Conservation (phyloP, 2,797 vertebrate species). For the Eospalax fontanierii region DNA sequence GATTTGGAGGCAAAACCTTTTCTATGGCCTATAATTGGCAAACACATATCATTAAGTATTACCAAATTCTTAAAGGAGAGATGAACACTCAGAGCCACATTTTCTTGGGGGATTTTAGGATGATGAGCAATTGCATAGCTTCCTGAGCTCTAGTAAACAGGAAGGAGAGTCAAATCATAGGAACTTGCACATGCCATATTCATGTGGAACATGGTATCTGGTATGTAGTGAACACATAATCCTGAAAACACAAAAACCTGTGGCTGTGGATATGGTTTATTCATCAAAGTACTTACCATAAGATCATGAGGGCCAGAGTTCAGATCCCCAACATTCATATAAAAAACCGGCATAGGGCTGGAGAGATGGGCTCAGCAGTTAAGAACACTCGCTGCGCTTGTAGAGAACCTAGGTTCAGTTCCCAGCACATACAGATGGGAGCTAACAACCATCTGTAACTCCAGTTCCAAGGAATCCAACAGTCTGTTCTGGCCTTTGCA, state of each 20-base stretch:
- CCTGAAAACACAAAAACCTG: not conserved
- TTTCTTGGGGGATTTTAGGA: not conserved
- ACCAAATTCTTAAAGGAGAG: conserved; percentile 41
- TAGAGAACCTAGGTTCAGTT: too few species aligned
- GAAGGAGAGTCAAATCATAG: not conserved
- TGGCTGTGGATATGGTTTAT: not conserved
- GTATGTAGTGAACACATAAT: not conserved
- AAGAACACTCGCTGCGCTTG: too few species aligned
- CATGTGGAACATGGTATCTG: not conserved
- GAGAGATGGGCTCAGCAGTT: too few species aligned
- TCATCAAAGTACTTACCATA: not conserved
- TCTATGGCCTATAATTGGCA: conserved; percentile 5
- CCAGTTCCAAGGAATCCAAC: too few species aligned
- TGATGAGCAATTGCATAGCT: not conserved
- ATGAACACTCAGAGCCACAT: not conserved
- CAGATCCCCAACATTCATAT: not conserved
- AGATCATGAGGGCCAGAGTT: not conserved
- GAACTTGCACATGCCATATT: not conserved
- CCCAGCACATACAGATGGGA: too few species aligned
- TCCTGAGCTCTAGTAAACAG: not conserved
- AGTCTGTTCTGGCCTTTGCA: too few species aligned
- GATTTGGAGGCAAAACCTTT: not conserved
- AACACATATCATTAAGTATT: not conserved
- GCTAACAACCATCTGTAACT: too few species aligned
- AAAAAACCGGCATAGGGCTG: not conserved